phyloP scores from a whole-genome alignment of 2,888 invertebrate genomes.

The Epiperipatus broadwayi region DNA sequence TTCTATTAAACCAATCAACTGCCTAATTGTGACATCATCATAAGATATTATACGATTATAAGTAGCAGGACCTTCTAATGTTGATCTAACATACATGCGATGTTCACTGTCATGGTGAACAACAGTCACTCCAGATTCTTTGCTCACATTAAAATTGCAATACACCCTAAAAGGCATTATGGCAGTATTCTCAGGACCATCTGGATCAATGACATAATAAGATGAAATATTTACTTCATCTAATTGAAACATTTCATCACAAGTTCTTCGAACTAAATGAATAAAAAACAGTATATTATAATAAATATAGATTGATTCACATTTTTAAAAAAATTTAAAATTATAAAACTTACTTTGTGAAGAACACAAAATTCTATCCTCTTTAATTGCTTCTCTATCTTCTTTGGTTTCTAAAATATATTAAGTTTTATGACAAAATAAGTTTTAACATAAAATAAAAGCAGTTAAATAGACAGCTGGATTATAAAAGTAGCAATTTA shows the following conservation, averaged over 20 bases:
- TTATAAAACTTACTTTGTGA: slow-evolving; percentile 14
- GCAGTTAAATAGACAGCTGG: too few relatives aligned
- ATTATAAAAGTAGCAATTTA: too few relatives aligned
- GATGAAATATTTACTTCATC: slow-evolving; percentile 18
- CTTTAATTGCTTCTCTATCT: too few relatives aligned
- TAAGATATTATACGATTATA: slow-evolving; percentile 19
- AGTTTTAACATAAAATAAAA: too few relatives aligned
- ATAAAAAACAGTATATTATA: not conserved
- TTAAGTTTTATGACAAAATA: too few relatives aligned
- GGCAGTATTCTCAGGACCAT: slow-evolving; percentile 17
- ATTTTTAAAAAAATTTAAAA: not conserved
- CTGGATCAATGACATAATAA: slow-evolving; percentile 19
- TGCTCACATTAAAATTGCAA: slow-evolving; percentile 16
- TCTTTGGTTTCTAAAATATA: too few relatives aligned
- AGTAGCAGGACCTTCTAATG: slow-evolving; percentile 18
- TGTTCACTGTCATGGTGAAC: slow-evolving; percentile 21
- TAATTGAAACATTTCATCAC: slow-evolving; percentile 17
- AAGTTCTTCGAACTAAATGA: slow-evolving; percentile 17
- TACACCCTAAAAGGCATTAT: slow-evolving; percentile 19
- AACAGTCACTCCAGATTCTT: slow-evolving; percentile 17
- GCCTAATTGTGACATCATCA: slow-evolving; percentile 16
- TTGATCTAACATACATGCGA: slow-evolving; percentile 19
- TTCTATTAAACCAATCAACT: slow-evolving; percentile 17
- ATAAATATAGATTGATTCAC: not conserved
- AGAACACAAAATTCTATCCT: too few relatives aligned